Evolutionary conservation across 2,888 invertebrate genomes (phyloP).

Genomic region (Thera britannica): DNA sequence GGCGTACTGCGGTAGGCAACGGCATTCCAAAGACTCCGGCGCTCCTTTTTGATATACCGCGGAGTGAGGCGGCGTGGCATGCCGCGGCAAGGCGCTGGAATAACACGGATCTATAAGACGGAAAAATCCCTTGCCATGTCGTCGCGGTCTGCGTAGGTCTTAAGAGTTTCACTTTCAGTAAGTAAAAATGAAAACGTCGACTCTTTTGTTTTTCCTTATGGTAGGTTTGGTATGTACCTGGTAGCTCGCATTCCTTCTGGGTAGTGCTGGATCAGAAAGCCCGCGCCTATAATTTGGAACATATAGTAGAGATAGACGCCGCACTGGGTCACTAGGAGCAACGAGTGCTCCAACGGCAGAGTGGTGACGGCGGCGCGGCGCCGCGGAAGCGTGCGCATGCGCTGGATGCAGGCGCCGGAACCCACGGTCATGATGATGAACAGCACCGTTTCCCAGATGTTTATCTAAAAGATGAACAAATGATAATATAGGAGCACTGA

Average conservation of each 20-base stretch:
- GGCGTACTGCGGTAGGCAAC: no score
- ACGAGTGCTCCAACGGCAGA: constrained; percentile 87
- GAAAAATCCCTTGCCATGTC: no score
- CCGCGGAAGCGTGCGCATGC: constrained; percentile 70
- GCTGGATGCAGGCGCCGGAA: constrained; percentile 72
- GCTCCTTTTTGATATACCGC: no score
- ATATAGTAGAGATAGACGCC: constrained; percentile 92
- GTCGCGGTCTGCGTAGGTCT: no score
- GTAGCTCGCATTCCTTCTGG: constrained; percentile 70
- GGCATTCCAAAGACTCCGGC: no score
- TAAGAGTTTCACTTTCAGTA: no score
- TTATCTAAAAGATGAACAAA: constrained; percentile 73
- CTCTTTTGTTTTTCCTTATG: no score
- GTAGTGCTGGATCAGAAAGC: constrained; percentile 78
- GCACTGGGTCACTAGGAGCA: constrained; percentile 91
- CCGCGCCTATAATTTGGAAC: constrained; percentile 90
- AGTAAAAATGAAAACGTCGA: no score
- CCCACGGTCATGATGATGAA: constrained; percentile 74
- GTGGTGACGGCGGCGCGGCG: constrained; percentile 61
- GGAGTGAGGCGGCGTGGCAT: no score
- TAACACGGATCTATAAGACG: no score
- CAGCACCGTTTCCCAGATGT: constrained; percentile 81
- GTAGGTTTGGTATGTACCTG: no score
- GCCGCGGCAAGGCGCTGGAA: no score
- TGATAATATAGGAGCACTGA: not conserved